phyloP scores from a whole-genome alignment of 2,888 invertebrate genomes.

The Exephanes ischioxanthus region DNA sequence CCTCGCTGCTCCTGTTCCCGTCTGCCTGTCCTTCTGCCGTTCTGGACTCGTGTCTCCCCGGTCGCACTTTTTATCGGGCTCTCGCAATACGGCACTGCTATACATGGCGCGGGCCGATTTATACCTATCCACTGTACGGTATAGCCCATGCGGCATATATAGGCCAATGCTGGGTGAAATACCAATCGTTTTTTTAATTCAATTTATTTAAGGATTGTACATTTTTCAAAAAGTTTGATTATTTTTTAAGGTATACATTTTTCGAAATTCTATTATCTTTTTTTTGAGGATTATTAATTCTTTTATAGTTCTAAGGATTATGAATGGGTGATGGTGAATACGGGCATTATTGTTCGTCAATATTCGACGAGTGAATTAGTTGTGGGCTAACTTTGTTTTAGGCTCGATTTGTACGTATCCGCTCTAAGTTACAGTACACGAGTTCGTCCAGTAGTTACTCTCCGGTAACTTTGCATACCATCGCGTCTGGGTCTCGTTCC shows the following conservation, averaged over 20 bases:
- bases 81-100: neutral
- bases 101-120: neutral
- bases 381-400: too few relatives aligned
- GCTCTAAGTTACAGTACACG: neutral
- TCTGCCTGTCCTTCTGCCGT: constrained; percentile 7
- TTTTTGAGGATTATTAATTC: too few relatives aligned
- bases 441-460: constrained; percentile 28
- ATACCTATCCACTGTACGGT: neutral
- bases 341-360: too few relatives aligned
- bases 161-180: neutral
- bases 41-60: constrained; percentile 13
- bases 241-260: too few relatives aligned
- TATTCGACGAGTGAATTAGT: too few relatives aligned
- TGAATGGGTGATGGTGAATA: neutral
- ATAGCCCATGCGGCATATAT: neutral
- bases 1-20: constrained; percentile 9
- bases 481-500: constrained; percentile 30
- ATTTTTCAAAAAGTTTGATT: too few relatives aligned
- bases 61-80: constrained; percentile 20
- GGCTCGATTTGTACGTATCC: neutral
- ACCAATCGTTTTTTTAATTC: neutral
- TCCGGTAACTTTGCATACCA: constrained; percentile 48
- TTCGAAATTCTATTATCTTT: too few relatives aligned
- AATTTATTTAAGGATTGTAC: too few relatives aligned
- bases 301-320: neutral